phyloP scores from a whole-genome alignment of 2,113 vertebrate genomes.

The Conger conger region DNA sequence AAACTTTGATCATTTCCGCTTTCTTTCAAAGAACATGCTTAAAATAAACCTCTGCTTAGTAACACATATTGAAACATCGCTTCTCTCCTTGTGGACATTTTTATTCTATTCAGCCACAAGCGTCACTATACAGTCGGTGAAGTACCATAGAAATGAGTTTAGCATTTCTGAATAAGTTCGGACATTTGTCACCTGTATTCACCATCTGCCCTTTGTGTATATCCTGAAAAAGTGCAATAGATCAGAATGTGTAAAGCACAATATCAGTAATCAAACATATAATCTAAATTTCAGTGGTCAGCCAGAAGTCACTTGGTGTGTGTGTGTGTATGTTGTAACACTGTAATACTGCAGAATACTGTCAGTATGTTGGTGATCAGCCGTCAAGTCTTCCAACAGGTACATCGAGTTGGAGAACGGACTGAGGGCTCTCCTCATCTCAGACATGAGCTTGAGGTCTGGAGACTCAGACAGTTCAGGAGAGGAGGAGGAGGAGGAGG shows the following conservation, averaged over 20 bases:
- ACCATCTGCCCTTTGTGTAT: not conserved
- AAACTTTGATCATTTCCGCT: not conserved
- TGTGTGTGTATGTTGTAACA: too few relatives aligned
- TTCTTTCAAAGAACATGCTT: not conserved
- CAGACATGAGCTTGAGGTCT: conserved; percentile 74
- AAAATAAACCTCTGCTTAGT: not conserved
- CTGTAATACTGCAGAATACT: too few relatives aligned
- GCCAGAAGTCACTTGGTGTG: not conserved
- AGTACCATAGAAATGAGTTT: not conserved
- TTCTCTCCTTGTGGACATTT: not conserved
- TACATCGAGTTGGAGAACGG: conserved; percentile 86
- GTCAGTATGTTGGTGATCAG: not conserved
- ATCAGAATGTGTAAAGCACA: not conserved
- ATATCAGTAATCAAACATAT: not conserved
- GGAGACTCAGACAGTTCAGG: conserved; percentile 35
- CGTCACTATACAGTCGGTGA: not conserved
- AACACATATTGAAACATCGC: not conserved
- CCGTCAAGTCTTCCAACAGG: conserved; percentile 57
- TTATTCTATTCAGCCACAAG: not conserved
- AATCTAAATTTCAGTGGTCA: not conserved
- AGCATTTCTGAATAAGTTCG: not conserved
- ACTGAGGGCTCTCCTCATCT: conserved; percentile 87
- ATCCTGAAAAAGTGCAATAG: not conserved
- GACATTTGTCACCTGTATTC: not conserved
- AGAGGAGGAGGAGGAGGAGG: conserved; percentile 42